Evolutionary conservation across 1,140 invertebrate genomes (phyloP), one percentile per base, ranked within the genome.

Genomic region (Zaprionus gabonicus): DNA sequence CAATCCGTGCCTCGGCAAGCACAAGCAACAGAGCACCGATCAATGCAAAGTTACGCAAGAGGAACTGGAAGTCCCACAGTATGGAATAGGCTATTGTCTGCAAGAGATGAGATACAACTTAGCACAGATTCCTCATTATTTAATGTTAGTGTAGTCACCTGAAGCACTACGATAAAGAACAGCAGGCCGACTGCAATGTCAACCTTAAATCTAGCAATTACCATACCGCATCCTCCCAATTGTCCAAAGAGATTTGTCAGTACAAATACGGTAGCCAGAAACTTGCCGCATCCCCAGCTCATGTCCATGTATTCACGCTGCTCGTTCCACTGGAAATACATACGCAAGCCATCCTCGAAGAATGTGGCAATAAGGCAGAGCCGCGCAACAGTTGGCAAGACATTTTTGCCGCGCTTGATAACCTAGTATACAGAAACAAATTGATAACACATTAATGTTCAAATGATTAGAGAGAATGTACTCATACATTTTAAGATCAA

Each of bases 251-350:
- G 95, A 95, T 99, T 99, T 80, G 98, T 93, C 28, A 99, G 93
- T 27, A 98, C 98, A 76, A 99, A 99, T 1, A 97, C 55, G n/a
- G 96, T 96, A 7, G 97, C 97, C 44, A 98, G 80, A 81, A 98
- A 96, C 87, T 95, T 97, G 3, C 99, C 99, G 94, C 98, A 99
- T n/a, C 96, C 96, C 99, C 99, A 99, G 4, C 98, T 98, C 93
- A 97, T 96, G 92, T 99, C 96, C 98, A 99, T 99, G 91, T 99
- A 99, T 91, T 99, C 98, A 36, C 98, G 94, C 92, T 99, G 99
- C 91, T 99, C 98, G 36, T 95, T 95, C 99, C 99, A 99, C 93
- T 99, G 99, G 85, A 98, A 96, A 96, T 98, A 99, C 99, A 99
- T 99, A 74, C 99, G 95, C 44, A 99, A 94, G 1, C 99, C 99